A percentile compares a stretch with the other conserved stretches of the same genome.
phyloP scores from a whole-genome alignment of 1,140 invertebrate genomes.

The Tetranychus urticae region DNA sequence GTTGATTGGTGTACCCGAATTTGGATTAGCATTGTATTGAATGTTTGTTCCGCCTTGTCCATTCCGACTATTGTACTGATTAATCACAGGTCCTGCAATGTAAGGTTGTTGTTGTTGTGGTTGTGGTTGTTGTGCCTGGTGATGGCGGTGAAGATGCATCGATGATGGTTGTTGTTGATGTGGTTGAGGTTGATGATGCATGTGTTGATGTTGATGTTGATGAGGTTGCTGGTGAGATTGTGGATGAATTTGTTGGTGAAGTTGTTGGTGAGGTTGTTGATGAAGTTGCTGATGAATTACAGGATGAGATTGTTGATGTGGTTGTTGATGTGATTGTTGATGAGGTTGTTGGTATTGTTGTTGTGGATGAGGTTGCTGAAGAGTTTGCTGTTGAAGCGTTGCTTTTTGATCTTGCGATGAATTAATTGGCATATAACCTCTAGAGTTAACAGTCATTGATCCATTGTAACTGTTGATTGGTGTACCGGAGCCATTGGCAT shows the following conservation, averaged over 20 bases:
- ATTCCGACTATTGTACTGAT: too few relatives aligned
- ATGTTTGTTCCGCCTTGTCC: neutral
- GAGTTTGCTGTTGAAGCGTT: too few relatives aligned
- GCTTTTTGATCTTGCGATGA: too few relatives aligned
- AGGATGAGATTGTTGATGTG: neutral
- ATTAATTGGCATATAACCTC: too few relatives aligned
- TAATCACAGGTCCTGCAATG: neutral
- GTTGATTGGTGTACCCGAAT: too few relatives aligned
- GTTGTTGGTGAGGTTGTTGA: neutral
- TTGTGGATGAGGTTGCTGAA: too few relatives aligned
- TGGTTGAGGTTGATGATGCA: neutral
- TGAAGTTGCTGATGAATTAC: neutral
- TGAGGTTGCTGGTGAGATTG: neutral
- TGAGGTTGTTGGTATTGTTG: too few relatives aligned
- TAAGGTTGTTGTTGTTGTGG: neutral
- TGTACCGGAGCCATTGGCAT: neutral
- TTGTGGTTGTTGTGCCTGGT: neutral
- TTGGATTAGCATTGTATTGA: neutral
- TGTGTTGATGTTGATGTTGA: neutral
- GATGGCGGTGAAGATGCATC: neutral
- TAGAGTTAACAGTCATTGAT: too few relatives aligned
- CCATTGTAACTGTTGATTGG: too few relatives aligned
- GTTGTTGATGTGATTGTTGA: too few relatives aligned
- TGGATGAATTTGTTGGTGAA: neutral
- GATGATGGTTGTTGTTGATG: neutral